Evolutionary conservation across 2,797 vertebrate genomes (phyloP).

Genomic region (Sciurus vulgaris): DNA sequence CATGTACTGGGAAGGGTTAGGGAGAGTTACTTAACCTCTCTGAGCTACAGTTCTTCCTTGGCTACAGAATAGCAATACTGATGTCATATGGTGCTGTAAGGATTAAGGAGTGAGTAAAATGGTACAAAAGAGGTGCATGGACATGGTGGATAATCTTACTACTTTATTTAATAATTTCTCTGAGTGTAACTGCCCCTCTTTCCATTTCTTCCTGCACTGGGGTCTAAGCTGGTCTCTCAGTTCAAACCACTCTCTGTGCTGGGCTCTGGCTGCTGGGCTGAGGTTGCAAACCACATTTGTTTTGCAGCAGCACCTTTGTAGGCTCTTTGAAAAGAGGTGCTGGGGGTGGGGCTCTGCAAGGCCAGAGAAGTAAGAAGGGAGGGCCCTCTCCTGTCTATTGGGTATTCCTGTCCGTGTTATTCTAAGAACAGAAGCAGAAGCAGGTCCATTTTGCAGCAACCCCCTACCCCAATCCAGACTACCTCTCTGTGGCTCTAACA

Average conservation of each 20-base stretch:
- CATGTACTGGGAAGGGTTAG: rapidly evolving
- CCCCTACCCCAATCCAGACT: too few relatives aligned
- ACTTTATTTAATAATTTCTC: neutral
- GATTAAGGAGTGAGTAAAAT: neutral
- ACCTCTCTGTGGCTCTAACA: neutral
- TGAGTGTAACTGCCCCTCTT: neutral
- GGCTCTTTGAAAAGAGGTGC: neutral
- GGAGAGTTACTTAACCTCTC: neutral
- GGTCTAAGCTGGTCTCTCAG: neutral
- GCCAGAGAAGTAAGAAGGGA: neutral
- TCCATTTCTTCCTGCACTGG: neutral
- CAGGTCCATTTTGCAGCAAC: neutral
- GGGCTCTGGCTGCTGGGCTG: too few relatives aligned
- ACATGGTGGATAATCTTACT: too few relatives aligned
- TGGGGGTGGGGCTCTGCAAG: neutral
- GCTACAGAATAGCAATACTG: neutral
- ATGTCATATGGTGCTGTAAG: neutral
- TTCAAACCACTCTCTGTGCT: neutral
- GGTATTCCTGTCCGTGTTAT: neutral
- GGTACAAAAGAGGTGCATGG: neutral
- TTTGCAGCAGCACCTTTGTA: neutral
- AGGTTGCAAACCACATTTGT: neutral
- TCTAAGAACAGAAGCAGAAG: neutral
- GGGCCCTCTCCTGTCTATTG: neutral
- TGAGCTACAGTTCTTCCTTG: neutral